Evolutionary conservation across 1,140 invertebrate genomes (phyloP).

Genomic region (Latrodectus geometricus): DNA sequence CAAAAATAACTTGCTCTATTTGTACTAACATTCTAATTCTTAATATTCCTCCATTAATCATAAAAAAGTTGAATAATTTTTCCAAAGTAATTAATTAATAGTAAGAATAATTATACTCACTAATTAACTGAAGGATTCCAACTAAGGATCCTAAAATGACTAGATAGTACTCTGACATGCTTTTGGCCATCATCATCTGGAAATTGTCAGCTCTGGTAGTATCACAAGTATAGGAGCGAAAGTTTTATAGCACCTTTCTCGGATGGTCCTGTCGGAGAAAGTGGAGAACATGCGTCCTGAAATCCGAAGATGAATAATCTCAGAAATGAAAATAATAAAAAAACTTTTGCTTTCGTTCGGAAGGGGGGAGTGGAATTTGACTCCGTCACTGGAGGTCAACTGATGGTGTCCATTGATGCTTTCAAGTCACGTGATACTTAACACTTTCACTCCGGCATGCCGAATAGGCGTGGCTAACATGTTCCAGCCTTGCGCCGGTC

Average conservation of each 20-base stretch:
- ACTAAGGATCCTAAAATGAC: too few relatives aligned
- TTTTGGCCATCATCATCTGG: too few relatives aligned
- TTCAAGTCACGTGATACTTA: constrained; percentile 20
- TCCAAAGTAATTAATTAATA: too few relatives aligned
- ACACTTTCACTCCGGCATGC: constrained; percentile 12
- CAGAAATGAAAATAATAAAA: constrained; percentile 10
- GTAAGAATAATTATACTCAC: too few relatives aligned
- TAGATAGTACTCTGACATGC: too few relatives aligned
- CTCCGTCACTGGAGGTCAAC: constrained; percentile 36
- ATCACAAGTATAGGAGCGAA: neutral
- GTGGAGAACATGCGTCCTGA: neutral
- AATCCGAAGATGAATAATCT: constrained; percentile 20
- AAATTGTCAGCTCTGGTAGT: too few relatives aligned
- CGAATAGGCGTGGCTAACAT: neutral
- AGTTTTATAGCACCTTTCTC: constrained; percentile 10
- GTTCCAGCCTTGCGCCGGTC: constrained; percentile 13
- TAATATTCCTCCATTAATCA: too few relatives aligned
- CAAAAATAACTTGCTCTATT: too few relatives aligned
- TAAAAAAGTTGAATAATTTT: too few relatives aligned
- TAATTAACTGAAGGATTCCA: too few relatives aligned
- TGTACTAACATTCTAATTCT: too few relatives aligned
- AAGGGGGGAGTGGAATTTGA: neutral
- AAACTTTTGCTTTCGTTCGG: constrained; percentile 12
- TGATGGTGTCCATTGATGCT: constrained; percentile 39
- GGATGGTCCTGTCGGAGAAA: constrained; percentile 1